Percentiles rank a stretch among this genome's conserved stretches.
phyloP scores from a whole-genome alignment of 2,113 vertebrate genomes.

The Chaetodon trifascialis region DNA sequence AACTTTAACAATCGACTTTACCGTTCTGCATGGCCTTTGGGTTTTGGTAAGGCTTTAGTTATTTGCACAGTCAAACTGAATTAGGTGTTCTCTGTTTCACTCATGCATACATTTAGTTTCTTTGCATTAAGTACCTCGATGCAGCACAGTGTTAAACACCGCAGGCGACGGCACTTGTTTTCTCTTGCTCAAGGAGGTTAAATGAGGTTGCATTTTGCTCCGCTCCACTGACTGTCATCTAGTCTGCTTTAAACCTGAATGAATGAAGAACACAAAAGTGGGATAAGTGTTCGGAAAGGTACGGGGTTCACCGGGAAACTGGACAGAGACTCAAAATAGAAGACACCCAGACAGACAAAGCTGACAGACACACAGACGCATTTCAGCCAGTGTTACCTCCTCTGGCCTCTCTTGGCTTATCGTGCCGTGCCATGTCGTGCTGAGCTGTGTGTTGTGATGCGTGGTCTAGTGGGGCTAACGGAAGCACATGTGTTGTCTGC shows the following conservation, averaged over 20 bases:
- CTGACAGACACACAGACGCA: conserved; percentile 3
- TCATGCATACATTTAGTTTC: conserved; percentile 17
- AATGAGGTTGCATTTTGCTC: conserved; percentile 45
- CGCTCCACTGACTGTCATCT: conserved; percentile 29
- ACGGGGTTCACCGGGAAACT: conserved; percentile 6
- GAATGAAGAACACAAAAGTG: conserved; percentile 38
- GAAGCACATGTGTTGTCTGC: conserved; percentile 81
- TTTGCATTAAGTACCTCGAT: conserved; percentile 19
- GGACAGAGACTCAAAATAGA: background rate
- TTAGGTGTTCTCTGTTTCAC: conserved; percentile 10
- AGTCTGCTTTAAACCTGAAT: conserved; percentile 35
- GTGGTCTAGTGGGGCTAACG: conserved; percentile 66
- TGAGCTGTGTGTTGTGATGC: conserved; percentile 71
- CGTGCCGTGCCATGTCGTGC: conserved; percentile 67
- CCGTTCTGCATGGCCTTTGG: background rate
- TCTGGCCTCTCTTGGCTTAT: conserved; percentile 49
- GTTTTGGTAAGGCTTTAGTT: background rate
- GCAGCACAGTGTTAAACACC: conserved; percentile 34
- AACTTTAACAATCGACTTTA: background rate
- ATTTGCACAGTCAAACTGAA: conserved; percentile 4
- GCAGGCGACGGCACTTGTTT: conserved; percentile 38
- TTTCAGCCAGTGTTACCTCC: conserved; percentile 55
- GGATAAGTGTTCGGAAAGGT: conserved; percentile 5
- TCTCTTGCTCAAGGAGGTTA: conserved; percentile 52
- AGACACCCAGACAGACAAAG: background rate